Conservation (phyloP, 2,797 vertebrate species). For the Ceyx erithaca region DNA sequence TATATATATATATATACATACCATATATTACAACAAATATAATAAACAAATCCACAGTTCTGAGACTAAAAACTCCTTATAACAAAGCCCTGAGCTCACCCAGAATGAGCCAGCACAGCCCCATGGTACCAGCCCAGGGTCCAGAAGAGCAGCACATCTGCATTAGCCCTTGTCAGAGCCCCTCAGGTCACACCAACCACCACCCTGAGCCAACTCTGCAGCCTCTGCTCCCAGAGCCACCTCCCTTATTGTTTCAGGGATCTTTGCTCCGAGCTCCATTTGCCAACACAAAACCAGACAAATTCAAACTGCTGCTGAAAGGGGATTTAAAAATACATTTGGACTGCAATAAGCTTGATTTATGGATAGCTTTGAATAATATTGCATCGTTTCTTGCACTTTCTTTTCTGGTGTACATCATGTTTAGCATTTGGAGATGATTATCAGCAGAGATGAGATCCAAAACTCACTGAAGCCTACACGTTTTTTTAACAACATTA, state of each 20-base stretch:
- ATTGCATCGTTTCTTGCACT: background rate
- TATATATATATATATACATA: no score
- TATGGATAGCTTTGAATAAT: background rate
- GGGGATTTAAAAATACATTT: background rate
- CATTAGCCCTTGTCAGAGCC: background rate
- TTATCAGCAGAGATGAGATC: background rate
- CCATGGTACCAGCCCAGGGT: background rate
- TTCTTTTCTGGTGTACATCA: background rate
- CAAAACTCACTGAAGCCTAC: background rate
- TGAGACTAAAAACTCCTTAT: background rate
- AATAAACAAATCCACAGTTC: background rate
- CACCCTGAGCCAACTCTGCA: background rate
- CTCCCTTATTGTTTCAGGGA: background rate
- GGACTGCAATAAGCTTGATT: background rate
- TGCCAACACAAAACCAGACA: background rate
- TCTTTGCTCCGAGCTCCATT: background rate
- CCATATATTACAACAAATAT: background rate
- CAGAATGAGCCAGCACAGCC: background rate
- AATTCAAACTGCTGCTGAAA: background rate
- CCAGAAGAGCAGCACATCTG: background rate
- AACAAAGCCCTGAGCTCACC: background rate
- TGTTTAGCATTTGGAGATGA: background rate
- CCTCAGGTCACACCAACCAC: background rate
- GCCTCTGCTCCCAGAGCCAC: background rate
- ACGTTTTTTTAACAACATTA: rapidly evolving